These are phyloP conservation scores for Rhopalosiphum nymphaeae DNA, from an alignment of 2,888 invertebrate species.

Conservation along the genomic window DNA sequence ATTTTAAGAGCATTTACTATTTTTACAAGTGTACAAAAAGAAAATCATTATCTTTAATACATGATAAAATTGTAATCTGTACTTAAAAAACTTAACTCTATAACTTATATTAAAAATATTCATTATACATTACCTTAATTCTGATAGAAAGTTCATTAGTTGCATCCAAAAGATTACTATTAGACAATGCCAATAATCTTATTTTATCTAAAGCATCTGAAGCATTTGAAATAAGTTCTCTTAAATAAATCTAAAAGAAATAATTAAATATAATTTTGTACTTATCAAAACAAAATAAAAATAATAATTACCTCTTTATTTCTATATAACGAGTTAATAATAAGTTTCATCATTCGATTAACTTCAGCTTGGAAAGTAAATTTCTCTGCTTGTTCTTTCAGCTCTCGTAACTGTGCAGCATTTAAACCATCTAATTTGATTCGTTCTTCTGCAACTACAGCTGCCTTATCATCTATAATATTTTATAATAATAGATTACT, in stretches of 20 bases:
- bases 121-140: slow-evolving; percentile 76
- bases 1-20: too few species aligned
- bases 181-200: slow-evolving; percentile 90
- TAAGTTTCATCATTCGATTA: slow-evolving; percentile 99
- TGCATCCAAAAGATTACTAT: slow-evolving; percentile 81
- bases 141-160: slow-evolving; percentile 89
- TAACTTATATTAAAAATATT: slow-evolving; percentile 3
- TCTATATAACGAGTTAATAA: slow-evolving; percentile 98
- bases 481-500: not conserved
- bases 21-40: not conserved
- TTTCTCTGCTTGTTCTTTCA: slow-evolving; percentile 89
- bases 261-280: not conserved
- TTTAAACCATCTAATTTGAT: slow-evolving; percentile 95
- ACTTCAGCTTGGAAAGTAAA: slow-evolving; percentile 97
- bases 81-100: not conserved
- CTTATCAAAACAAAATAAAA: not conserved
- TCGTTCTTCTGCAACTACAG: slow-evolving; percentile 94
- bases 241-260: slow-evolving; percentile 85
- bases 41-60: not conserved
- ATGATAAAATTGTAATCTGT: not conserved
- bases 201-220: slow-evolving; percentile 99
- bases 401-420: slow-evolving; percentile 92
- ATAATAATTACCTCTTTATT: slow-evolving; percentile 87
- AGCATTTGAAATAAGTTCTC: slow-evolving; percentile 98
- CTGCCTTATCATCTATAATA: slow-evolving; percentile 86